A percentile compares a stretch with the other conserved stretches of the same genome.
phyloP scores from a whole-genome alignment of 2,797 vertebrate species.

The Scolopax bukidnonensis region DNA sequence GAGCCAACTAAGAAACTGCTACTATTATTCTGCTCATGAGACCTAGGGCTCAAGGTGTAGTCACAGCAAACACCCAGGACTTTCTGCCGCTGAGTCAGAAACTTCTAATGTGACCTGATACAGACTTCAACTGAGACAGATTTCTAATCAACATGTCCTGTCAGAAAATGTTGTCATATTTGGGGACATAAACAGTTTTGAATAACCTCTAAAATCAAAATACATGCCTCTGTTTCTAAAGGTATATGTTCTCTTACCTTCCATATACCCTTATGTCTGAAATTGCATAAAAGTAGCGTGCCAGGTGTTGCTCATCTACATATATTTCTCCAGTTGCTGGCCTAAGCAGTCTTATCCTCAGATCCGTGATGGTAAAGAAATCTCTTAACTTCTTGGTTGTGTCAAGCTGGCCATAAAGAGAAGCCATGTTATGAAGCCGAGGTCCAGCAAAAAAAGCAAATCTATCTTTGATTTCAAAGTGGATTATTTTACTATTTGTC shows the following conservation, averaged over 20 bases:
- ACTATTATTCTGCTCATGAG: neutral
- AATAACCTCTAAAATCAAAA: neutral
- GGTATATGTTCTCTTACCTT: slow-evolving; percentile 85
- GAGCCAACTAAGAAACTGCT: neutral
- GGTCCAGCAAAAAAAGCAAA: slow-evolving; percentile 97
- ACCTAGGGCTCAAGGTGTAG: neutral
- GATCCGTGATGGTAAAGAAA: slow-evolving; percentile 98
- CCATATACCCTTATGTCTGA: slow-evolving; percentile 98
- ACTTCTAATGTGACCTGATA: neutral
- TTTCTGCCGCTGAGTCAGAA: neutral
- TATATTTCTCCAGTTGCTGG: slow-evolving; percentile 95
- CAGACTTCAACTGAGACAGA: neutral
- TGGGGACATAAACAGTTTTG: neutral
- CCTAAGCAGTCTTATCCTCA: slow-evolving; percentile 92
- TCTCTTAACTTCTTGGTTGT: slow-evolving; percentile 98
- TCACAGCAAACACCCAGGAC: neutral
- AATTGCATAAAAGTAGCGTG: slow-evolving; percentile 98
- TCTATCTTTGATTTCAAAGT: slow-evolving; percentile 98
- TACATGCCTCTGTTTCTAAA: neutral
- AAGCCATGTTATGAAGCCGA: slow-evolving; percentile 96
- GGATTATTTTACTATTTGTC: slow-evolving; percentile 95
- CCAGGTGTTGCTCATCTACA: slow-evolving; percentile 93
- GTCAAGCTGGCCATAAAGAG: slow-evolving; percentile 96
- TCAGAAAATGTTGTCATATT: neutral
- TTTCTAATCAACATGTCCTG: neutral